A percentile compares a stretch with the other conserved stretches of the same genome.
phyloP scores from a whole-genome alignment of 2,113 vertebrate genomes.

The Cebus imitator region DNA sequence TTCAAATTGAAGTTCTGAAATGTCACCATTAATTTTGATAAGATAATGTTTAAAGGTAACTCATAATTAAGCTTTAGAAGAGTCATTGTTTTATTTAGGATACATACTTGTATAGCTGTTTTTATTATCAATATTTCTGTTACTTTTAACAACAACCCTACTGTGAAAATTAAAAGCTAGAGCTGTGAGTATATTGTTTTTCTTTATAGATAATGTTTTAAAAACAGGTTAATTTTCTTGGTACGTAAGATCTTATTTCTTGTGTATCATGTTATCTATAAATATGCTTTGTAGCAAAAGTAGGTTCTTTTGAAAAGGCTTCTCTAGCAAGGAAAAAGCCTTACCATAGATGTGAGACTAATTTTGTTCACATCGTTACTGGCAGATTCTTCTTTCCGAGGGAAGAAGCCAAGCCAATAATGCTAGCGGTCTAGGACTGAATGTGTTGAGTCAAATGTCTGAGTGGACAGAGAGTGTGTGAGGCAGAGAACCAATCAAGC shows the following conservation, averaged over 20 bases:
- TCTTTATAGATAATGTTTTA: neutral
- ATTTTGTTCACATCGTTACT: neutral
- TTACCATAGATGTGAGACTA: fast-evolving
- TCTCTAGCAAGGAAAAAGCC: neutral
- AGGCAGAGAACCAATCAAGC: neutral
- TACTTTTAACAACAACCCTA: neutral
- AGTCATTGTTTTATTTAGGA: neutral
- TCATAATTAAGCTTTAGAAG: neutral
- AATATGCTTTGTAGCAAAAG: neutral
- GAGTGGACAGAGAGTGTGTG: neutral
- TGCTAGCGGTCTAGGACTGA: neutral
- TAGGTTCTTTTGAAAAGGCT: neutral
- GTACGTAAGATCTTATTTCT: neutral
- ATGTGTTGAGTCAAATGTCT: neutral
- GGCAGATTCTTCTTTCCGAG: neutral
- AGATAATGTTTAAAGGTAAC: neutral
- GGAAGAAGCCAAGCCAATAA: neutral
- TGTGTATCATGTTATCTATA: neutral
- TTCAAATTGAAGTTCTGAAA: neutral
- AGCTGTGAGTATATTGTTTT: neutral
- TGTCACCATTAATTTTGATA: neutral
- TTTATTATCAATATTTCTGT: neutral
- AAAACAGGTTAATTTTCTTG: neutral
- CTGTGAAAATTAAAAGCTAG: neutral
- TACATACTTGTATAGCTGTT: neutral